Evolutionary conservation across 2,888 invertebrate species (phyloP), one percentile per base, ranked within the genome.

Genomic region (Phytoseiulus persimilis): DNA sequence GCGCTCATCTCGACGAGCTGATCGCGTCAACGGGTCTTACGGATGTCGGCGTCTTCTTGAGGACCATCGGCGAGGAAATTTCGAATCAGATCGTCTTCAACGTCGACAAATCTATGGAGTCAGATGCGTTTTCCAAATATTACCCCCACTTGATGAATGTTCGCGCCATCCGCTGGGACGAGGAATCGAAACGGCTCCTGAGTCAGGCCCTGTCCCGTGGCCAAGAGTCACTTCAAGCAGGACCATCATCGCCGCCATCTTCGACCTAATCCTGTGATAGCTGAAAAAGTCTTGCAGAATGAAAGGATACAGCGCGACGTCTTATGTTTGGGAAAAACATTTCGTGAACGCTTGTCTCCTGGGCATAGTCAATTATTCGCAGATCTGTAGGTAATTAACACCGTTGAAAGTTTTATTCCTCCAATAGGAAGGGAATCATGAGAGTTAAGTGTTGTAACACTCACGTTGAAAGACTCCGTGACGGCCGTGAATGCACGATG

Each of bases 121-220:
- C 87, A 33, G 87, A 87, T 39, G 87, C 87, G 32, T 87, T 87
- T 18, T 87, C 87, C 1, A 33, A 45, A n/a, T 87, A 87, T n/a
- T 87, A 87, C 31, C 39, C 32, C 11, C 87, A 87, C 23, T 87
- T 87, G 45, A 6, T 18, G 18, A 87, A n/a, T 11, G 87, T 87
- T n/a, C 87, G 87, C 32, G 87, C 87, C 87, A 87, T 87, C 33
- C 87, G 87, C 87, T 87, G 87, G 87, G 87, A 87, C 87, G 87
- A 87, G 32, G 87, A 87, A n/a, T 87, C 87, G 45, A 87, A 87
- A 0, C 87, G 87, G n/a, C 87, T 87, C n/a, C 87, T 87, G 0
- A 87, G 87, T 45, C 87, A 87, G 87, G 87, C 87, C 23, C 32
- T 87, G 6, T 87, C 87, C 39, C 87, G 87, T 87, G 87, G 87